A percentile compares a stretch with the other conserved stretches of the same genome.
Evolutionary conservation across 2,888 invertebrate genomes (phyloP).

Genomic region (Ichneumoninae sp.): DNA sequence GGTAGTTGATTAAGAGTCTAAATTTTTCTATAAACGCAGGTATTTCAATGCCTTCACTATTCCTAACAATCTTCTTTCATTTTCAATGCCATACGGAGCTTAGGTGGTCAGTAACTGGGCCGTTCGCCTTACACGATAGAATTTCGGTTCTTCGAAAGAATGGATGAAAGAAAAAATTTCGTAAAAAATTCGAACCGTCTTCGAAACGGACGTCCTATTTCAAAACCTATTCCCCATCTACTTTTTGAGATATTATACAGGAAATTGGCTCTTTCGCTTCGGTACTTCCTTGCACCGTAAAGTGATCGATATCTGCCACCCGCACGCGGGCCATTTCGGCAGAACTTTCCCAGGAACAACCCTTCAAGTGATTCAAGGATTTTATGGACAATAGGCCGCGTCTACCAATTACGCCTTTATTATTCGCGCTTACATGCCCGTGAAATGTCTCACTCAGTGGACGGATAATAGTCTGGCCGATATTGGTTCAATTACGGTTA

Average conservation of each 20-base stretch:
- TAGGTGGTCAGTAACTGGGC: no score
- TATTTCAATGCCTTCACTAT: no score
- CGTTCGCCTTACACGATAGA: no score
- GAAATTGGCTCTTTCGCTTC: background rate
- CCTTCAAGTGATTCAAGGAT: background rate
- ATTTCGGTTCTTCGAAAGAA: no score
- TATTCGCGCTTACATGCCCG: background rate
- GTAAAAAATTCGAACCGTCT: background rate
- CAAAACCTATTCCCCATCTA: background rate
- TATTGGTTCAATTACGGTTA: background rate
- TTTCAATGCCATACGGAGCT: no score
- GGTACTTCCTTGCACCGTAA: background rate
- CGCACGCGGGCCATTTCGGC: background rate
- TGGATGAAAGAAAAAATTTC: no score
- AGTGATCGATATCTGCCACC: background rate
- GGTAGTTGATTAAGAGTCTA: no score
- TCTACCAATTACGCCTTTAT: conserved; percentile 4
- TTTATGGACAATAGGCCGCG: conserved; percentile 4
- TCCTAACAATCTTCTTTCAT: no score
- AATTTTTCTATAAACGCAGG: no score
- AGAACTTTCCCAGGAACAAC: background rate
- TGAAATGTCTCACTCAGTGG: background rate
- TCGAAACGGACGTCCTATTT: background rate
- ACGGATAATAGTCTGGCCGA: background rate
- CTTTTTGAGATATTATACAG: no score